These are phyloP conservation scores for Araneus ventricosus DNA, from an alignment of 1,140 invertebrate species.

Conservation along the genomic window DNA sequence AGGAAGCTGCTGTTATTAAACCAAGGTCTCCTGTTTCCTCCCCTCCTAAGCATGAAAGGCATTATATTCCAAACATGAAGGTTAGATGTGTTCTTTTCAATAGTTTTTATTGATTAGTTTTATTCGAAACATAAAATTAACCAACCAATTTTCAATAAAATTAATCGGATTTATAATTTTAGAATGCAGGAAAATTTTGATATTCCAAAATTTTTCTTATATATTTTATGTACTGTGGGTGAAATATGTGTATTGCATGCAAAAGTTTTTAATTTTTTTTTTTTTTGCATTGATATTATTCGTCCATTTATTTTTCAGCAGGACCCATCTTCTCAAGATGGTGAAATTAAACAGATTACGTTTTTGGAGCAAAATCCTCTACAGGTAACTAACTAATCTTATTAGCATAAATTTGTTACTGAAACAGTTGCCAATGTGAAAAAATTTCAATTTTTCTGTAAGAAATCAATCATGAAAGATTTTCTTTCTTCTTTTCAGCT, in stretches of 20 bases:
- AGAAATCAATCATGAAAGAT: background rate
- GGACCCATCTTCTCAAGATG: slow-evolving; percentile 50
- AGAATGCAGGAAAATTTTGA: no score
- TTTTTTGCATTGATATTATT: no score
- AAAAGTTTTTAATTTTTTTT: no score
- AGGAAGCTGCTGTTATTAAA: slow-evolving; percentile 75
- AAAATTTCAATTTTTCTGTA: background rate
- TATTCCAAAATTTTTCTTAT: no score
- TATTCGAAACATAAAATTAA: background rate
- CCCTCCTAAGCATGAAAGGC: slow-evolving; percentile 71
- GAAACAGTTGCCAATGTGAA: background rate
- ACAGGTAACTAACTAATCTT: slow-evolving; percentile 52
- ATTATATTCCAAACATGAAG: slow-evolving; percentile 66
- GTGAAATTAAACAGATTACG: slow-evolving; percentile 53
- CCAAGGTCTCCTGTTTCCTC: slow-evolving; percentile 67
- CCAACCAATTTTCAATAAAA: background rate
- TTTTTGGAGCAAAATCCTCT: slow-evolving; percentile 71
- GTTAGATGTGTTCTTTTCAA: background rate
- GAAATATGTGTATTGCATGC: no score
- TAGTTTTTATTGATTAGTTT: background rate
- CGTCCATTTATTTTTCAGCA: background rate
- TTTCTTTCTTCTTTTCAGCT: slow-evolving; percentile 42
- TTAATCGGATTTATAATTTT: no score
- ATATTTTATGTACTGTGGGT: no score
- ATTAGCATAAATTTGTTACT: no score